Conservation (phyloP, 2,113 vertebrate species). For the Bos taurus region DNA sequence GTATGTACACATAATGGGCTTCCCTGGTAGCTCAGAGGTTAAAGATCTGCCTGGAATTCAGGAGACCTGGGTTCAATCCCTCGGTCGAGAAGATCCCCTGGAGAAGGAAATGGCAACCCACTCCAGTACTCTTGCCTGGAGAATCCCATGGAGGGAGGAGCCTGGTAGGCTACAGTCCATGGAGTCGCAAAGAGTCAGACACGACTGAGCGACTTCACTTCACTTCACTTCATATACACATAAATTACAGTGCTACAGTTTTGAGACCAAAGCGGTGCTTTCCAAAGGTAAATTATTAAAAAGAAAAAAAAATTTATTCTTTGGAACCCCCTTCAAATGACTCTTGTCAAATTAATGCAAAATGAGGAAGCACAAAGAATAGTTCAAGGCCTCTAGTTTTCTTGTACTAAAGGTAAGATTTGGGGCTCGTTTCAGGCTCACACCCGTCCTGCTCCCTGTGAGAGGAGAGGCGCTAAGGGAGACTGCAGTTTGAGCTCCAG, state of each 20-base stretch:
- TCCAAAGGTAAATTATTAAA: background rate
- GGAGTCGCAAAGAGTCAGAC: too few species aligned
- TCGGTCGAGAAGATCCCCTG: too few species aligned
- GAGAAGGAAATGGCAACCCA: too few species aligned
- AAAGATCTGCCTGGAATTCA: too few species aligned
- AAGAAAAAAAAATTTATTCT: background rate
- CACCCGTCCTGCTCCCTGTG: background rate
- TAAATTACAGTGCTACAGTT: background rate
- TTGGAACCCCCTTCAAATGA: background rate
- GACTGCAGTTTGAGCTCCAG: background rate
- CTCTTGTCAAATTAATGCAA: background rate
- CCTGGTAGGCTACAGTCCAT: too few species aligned
- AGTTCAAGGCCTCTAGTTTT: background rate
- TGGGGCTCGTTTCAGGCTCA: background rate
- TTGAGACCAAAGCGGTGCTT: background rate
- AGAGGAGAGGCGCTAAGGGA: background rate
- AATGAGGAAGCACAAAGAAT: constrained; percentile 9
- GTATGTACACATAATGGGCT: background rate
- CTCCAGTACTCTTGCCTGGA: too few species aligned
- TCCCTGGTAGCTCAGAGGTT: too few species aligned
- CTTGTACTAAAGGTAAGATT: background rate
- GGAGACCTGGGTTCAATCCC: too few species aligned
- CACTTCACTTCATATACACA: background rate
- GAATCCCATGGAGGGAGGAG: too few species aligned
- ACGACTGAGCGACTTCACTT: too few species aligned